phyloP scores from a whole-genome alignment of 2,888 invertebrate species.

The Catotricha subobsoleta region DNA sequence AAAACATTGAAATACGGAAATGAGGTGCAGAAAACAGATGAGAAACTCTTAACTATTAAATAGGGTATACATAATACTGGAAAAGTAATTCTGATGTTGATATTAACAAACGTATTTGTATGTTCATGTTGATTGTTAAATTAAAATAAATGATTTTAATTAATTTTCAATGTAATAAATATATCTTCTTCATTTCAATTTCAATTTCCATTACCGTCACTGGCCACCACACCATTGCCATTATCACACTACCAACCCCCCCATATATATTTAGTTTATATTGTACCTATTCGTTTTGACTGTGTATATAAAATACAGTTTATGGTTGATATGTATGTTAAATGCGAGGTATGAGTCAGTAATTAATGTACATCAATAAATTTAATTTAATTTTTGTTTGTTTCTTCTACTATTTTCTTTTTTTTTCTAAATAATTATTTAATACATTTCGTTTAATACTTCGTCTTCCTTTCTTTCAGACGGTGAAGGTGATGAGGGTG shows the following conservation, averaged over 20 bases:
- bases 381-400: too few relatives aligned
- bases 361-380: not conserved
- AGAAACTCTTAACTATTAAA: too few relatives aligned
- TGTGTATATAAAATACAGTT: too few relatives aligned
- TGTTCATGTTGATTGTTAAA: too few relatives aligned
- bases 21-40: too few relatives aligned
- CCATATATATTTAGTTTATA: not conserved
- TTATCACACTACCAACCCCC: not conserved
- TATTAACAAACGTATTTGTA: too few relatives aligned
- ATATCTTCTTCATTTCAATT: not conserved
- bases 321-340: too few relatives aligned
- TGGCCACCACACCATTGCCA: not conserved
- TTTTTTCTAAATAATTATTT: not conserved
- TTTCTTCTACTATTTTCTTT: not conserved
- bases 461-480: not conserved
- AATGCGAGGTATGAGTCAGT: not conserved
- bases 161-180: constrained; percentile 4
- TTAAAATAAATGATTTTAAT: constrained; percentile 5
- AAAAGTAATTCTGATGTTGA: too few relatives aligned
- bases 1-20: too few relatives aligned
- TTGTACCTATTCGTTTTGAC: too few relatives aligned
- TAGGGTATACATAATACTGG: too few relatives aligned
- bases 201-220: not conserved
- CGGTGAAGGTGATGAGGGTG: not conserved
- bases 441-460: not conserved